phyloP scores from a whole-genome alignment of 2,797 vertebrate genomes.

The Dicrostonyx torquatus region DNA sequence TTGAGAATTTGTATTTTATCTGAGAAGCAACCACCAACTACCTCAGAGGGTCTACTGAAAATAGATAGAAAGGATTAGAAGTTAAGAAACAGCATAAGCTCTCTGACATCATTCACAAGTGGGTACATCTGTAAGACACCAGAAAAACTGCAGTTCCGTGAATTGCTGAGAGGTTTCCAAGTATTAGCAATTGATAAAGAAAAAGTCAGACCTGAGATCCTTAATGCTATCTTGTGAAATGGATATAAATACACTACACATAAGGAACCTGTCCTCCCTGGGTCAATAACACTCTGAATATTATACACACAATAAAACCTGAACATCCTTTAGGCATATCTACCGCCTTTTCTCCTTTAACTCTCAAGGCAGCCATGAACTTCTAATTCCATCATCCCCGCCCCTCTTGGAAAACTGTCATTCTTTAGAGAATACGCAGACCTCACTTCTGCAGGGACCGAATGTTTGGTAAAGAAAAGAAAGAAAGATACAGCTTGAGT shows the following conservation, averaged over 20 bases:
- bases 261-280: neutral
- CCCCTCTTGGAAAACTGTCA: neutral
- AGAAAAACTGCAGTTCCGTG: neutral
- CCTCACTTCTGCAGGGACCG: neutral
- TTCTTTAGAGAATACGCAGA: neutral
- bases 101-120: neutral
- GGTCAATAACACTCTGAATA: neutral
- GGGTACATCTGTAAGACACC: neutral
- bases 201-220: neutral
- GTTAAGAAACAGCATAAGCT: neutral
- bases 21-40: neutral
- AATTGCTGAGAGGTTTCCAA: neutral
- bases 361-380: neutral
- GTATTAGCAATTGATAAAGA: neutral
- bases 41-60: neutral
- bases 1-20: slow-evolving; percentile 44
- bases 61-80: neutral
- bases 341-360: neutral
- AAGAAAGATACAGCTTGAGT: neutral
- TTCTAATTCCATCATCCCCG: neutral
- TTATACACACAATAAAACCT: neutral
- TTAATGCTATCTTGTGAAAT: neutral
- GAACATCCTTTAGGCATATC: slow-evolving; percentile 10
- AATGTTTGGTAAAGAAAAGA: neutral
- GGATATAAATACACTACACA: neutral